phyloP scores from a whole-genome alignment of 2,113 vertebrate genomes.

The Pristiophorus japonicus region DNA sequence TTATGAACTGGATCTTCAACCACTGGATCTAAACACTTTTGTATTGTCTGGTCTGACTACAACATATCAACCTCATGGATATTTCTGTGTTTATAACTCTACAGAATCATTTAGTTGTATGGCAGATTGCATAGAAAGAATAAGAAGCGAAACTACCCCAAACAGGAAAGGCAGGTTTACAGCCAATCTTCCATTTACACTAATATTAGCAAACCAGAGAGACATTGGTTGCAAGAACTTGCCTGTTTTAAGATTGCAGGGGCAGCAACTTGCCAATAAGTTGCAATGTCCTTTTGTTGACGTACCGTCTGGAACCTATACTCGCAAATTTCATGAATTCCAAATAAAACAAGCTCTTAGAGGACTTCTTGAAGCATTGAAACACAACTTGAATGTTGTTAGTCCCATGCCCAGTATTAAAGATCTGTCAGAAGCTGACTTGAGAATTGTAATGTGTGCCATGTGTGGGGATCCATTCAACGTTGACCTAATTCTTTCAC shows the following conservation, averaged over 20 bases:
- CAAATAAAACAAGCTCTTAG: slow-evolving; percentile 93
- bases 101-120: slow-evolving; percentile 92
- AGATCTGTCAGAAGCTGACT: slow-evolving; percentile 88
- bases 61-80: slow-evolving; percentile 91
- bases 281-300: slow-evolving; percentile 96
- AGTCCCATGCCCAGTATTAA: slow-evolving; percentile 85
- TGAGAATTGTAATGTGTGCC: slow-evolving; percentile 95
- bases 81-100: slow-evolving; percentile 95
- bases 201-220: slow-evolving; percentile 92
- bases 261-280: slow-evolving; percentile 94
- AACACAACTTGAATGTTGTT: slow-evolving; percentile 85
- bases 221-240: slow-evolving; percentile 86
- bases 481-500: slow-evolving; percentile 95
- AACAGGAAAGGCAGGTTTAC: slow-evolving; percentile 81
- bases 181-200: slow-evolving; percentile 82
- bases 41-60: slow-evolving; percentile 82
- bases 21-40: slow-evolving; percentile 85
- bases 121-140: slow-evolving; percentile 87
- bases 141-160: slow-evolving; percentile 83
- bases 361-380: slow-evolving; percentile 84
- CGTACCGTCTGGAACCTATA: slow-evolving; percentile 80
- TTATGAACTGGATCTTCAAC: slow-evolving; percentile 88
- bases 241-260: slow-evolving; percentile 91
- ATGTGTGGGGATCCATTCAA: slow-evolving; percentile 98
- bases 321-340: slow-evolving; percentile 90